These are phyloP conservation scores for Gymnorhina tibicen DNA, from an alignment of 2,113 vertebrate genomes.

Conservation along the genomic window DNA sequence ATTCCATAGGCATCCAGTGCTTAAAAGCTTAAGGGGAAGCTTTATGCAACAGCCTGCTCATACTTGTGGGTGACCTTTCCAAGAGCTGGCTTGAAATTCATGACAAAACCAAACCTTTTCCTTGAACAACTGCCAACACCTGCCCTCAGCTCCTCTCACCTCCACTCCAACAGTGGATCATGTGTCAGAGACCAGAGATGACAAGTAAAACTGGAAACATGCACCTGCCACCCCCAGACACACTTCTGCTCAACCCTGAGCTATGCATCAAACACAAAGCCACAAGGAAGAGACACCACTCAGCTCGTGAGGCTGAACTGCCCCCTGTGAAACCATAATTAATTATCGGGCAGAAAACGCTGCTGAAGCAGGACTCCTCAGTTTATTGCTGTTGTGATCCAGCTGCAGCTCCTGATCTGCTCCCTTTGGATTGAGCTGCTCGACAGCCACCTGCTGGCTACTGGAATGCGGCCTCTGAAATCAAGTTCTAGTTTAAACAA, in stretches of 20 bases:
- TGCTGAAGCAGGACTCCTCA: background rate
- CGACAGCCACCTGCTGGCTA: conserved; percentile 53
- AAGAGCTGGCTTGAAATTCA: background rate
- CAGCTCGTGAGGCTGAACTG: background rate
- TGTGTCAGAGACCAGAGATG: background rate
- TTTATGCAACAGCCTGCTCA: background rate
- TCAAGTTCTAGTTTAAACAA: background rate
- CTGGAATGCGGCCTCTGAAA: background rate
- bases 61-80: background rate
- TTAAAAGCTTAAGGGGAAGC: background rate
- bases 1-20: background rate
- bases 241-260: background rate
- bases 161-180: background rate
- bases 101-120: background rate
- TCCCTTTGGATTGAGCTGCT: background rate
- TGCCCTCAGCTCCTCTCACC: background rate
- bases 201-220: background rate
- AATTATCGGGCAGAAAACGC: background rate
- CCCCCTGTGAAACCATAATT: background rate
- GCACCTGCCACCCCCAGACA: background rate
- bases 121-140: background rate
- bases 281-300: background rate
- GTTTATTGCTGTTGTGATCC: background rate
- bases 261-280: background rate
- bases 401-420: background rate